Evolutionary conservation across 2,888 invertebrate genomes (phyloP).

Genomic region (Dromius quadrimaculatus): DNA sequence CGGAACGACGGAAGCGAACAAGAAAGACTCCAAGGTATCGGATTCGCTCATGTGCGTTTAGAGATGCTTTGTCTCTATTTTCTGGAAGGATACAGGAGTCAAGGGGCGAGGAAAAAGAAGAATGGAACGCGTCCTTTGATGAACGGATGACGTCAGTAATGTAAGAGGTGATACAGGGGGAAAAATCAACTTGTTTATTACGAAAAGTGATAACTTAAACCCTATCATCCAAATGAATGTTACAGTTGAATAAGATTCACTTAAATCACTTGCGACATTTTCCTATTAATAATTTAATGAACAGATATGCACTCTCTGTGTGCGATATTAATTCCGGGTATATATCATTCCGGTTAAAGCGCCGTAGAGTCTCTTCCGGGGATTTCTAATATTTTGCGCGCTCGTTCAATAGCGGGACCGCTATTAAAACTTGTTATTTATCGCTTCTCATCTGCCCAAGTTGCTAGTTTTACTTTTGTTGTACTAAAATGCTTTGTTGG

Average conservation of each 20-base stretch:
- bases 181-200: no score
- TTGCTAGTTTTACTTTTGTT: constrained; percentile 35
- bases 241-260: neutral
- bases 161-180: no score
- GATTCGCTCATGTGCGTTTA: constrained; percentile 37
- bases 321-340: constrained; percentile 41
- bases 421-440: constrained; percentile 52
- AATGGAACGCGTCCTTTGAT: no score
- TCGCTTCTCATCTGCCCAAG: constrained; percentile 42
- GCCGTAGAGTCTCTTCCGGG: constrained; percentile 3
- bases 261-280: neutral
- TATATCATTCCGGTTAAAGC: constrained; percentile 32
- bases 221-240: no score
- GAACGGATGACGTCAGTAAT: no score
- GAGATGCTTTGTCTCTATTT: constrained; percentile 41
- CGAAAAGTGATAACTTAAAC: no score
- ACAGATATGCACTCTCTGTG: constrained; percentile 20
- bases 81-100: no score
- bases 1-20: neutral
- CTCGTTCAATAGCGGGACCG: constrained; percentile 45
- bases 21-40: constrained; percentile 14
- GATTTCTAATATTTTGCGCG: constrained; percentile 48
- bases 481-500: no score
- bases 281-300: constrained; percentile 21
- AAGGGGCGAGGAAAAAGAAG: no score